Evolutionary conservation across 2,888 invertebrate genomes (phyloP).

Genomic region (Arctia plantaginis): DNA sequence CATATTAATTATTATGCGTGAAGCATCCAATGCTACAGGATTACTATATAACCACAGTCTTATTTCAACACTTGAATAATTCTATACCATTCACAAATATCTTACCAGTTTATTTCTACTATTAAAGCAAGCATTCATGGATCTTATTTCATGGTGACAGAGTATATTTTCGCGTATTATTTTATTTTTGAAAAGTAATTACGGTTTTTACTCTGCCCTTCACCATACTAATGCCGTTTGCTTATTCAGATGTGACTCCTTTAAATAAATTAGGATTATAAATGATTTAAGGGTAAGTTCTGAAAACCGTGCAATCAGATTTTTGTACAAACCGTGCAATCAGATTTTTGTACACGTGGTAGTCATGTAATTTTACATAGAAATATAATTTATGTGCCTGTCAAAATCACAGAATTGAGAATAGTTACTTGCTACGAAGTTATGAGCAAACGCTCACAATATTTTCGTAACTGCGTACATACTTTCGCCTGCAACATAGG

Average conservation of each 20-base stretch:
- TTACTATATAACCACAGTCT: slow-evolving; percentile 56
- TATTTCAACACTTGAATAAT: slow-evolving; percentile 65
- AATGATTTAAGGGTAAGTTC: slow-evolving; percentile 63
- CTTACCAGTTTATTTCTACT: slow-evolving; percentile 9
- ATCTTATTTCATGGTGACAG: neutral
- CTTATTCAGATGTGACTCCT: slow-evolving; percentile 73
- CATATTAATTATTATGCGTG: slow-evolving; percentile 57
- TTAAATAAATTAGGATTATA: slow-evolving; percentile 75
- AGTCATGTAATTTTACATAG: slow-evolving; percentile 26
- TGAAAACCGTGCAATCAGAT: slow-evolving; percentile 45
- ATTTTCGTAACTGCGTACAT: neutral
- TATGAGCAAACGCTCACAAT: neutral
- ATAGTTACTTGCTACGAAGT: neutral
- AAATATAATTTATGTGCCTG: slow-evolving; percentile 8
- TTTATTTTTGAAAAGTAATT: neutral
- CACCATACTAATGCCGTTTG: slow-evolving; percentile 67
- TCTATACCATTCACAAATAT: slow-evolving; percentile 48
- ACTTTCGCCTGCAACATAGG: neutral
- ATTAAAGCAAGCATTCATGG: neutral
- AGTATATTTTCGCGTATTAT: slow-evolving; percentile 4
- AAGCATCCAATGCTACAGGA: slow-evolving; percentile 52
- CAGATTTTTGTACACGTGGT: too few relatives aligned
- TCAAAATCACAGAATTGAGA: neutral
- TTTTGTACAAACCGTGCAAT: too few relatives aligned
- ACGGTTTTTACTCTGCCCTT: slow-evolving; percentile 51